These are phyloP conservation scores for Nansenia antarctica DNA, from an alignment of 2,113 vertebrate genomes.

Conservation along the genomic window DNA sequence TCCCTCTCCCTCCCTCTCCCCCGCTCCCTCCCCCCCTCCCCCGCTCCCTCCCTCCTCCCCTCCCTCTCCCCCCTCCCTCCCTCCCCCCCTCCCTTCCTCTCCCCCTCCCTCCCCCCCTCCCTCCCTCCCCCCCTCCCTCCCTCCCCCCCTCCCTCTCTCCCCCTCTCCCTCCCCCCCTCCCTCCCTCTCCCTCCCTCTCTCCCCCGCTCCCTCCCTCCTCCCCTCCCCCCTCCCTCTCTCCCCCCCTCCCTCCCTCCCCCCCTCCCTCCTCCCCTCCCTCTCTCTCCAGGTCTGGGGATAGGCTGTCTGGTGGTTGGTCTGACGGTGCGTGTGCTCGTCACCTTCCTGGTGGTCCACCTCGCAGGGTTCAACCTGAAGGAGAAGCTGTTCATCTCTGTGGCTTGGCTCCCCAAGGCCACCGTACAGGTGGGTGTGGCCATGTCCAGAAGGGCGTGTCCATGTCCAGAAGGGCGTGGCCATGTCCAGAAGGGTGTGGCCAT, in stretches of 20 bases:
- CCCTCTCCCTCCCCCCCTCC: background rate
- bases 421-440: conserved; percentile 8
- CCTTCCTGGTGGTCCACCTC: background rate
- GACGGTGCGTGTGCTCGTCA: background rate
- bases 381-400: conserved; percentile 3
- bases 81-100: background rate
- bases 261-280: background rate
- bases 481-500: no score
- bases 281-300: background rate
- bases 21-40: no score
- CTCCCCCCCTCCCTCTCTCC: background rate
- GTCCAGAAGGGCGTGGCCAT: no score
- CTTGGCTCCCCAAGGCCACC: conserved; percentile 6
- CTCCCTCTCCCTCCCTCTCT: no score
- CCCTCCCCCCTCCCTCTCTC: no score
- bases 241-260: background rate
- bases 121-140: no score
- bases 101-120: no score
- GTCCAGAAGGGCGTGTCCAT: no score
- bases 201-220: no score
- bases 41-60: no score
- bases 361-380: conserved; percentile 4
- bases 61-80: background rate
- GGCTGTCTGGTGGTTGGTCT: background rate
- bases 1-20: no score